Evolutionary conservation across 2,797 vertebrate species (phyloP).

Genomic region (Rhinoraja longicauda): DNA sequence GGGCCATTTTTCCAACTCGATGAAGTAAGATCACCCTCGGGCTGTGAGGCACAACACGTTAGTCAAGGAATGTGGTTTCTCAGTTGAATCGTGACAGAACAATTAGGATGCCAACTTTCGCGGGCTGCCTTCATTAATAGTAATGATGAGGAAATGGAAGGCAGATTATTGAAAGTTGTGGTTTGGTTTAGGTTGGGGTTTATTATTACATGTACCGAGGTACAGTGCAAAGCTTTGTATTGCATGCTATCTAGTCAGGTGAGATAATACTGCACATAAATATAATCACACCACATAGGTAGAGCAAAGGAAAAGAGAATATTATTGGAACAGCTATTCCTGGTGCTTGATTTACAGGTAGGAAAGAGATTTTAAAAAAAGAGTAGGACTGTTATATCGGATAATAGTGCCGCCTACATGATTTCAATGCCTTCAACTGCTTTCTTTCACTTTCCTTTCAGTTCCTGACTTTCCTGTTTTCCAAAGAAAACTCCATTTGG

Average conservation of each 20-base stretch:
- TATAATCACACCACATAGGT: no score
- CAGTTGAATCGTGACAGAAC: no score
- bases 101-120: no score
- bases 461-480: slow-evolving; percentile 96
- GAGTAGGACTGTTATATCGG: neutral
- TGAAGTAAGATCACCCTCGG: slow-evolving; percentile 63
- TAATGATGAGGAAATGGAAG: neutral
- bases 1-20: slow-evolving; percentile 87
- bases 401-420: neutral
- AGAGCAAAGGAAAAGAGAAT: no score
- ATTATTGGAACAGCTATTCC: no score
- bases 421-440: slow-evolving; percentile 21
- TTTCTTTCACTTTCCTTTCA: slow-evolving; percentile 49
- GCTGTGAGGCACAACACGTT: neutral
- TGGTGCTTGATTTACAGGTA: no score
- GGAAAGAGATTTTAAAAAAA: neutral
- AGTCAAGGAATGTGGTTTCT: neutral
- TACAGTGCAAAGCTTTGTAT: no score
- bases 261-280: no score
- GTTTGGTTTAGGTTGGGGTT: no score
- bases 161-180: neutral
- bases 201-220: no score
- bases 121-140: neutral
- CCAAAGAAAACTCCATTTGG: slow-evolving; percentile 95
- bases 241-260: no score